Base-by-base conservation (phyloP, 2,888 invertebrate genomes). In the Salticus scenicus region DNA sequence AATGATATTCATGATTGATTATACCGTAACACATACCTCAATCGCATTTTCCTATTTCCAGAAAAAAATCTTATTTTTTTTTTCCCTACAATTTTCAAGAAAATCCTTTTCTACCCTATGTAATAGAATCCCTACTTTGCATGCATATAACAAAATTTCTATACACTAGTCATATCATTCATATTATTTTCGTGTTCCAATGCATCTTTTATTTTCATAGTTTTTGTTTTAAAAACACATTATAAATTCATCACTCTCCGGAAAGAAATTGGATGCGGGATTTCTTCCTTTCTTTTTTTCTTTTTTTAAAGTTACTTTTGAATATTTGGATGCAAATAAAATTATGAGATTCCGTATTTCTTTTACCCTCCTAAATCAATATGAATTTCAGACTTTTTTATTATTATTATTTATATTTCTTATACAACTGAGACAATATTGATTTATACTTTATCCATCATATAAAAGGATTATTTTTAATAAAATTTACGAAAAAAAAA, bases 221-320 rank as follows among this genome's bases (percentile, higher is more conserved):
- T 47, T 47, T 47, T 47, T n/a, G 10, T 47, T 47, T 47, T 47
- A 47, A 47, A 47, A 47, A 47, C 42, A 47, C 42, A 47, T 47
- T 47, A 47, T 47, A 47, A 47, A 47, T 47, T 47, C 42, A 47
- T 47, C 42, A 47, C 42, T 47, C 17, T 47, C 42, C 7, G 17
- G 17, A 2, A 17, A 17, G 17, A 47, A 47, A 47, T 47, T 47
- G 42, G 42, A 47, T 47, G 17, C 7, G 42, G 17, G 2, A 17
- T 47, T 47, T 47, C 2, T 47, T 47, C 10, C 10, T 10, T 37
- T 7, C 10, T 37, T 37, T 37, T 37, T 37, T 37, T 4, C 37
- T 37, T 37, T 37, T 10, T 47, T 12, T 47, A 37, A 8, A 37
- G 37, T 47, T 47, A 2, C 7, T 47, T 47, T 37, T 17, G 42